Percentiles rank a stretch among this genome's conserved stretches.
Conservation (phyloP, 2,113 vertebrate genomes). For the Elanus axillaris region DNA sequence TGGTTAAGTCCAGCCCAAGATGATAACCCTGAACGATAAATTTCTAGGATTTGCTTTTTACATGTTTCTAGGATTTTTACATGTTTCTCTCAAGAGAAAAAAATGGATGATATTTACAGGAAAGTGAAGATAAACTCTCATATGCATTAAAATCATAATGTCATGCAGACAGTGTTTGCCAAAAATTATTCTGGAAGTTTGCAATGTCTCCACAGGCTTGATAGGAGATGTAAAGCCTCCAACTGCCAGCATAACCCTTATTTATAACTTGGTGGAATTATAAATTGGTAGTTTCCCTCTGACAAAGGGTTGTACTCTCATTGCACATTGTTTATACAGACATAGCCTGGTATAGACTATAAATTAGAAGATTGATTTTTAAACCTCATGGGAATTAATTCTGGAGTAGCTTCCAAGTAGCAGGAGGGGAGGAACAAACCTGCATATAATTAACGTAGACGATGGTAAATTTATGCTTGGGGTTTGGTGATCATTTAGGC, state of each 20-base stretch:
- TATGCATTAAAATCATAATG: not conserved
- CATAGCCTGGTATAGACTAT: not conserved
- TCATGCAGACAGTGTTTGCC: not conserved
- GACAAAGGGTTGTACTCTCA: not conserved
- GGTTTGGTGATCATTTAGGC: not conserved
- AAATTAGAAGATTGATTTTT: not conserved
- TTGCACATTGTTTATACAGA: not conserved
- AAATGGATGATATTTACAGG: not conserved
- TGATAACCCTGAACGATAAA: not conserved
- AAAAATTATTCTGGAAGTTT: conserved; percentile 7
- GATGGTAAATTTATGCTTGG: not conserved
- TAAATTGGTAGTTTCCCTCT: not conserved
- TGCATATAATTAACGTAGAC: not conserved
- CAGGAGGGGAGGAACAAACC: not conserved
- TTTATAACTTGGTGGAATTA: not conserved
- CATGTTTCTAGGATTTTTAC: not conserved
- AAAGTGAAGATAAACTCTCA: conserved; percentile 5
- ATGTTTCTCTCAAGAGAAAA: not conserved
- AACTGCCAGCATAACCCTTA: not conserved
- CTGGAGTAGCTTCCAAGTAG: not conserved
- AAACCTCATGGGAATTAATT: not conserved
- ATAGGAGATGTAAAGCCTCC: not conserved
- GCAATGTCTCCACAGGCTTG: not conserved
- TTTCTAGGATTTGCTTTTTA: not conserved
- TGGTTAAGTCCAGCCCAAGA: not conserved